Conservation (phyloP, 1,140 invertebrate species). For the Onthophagus taurus region DNA sequence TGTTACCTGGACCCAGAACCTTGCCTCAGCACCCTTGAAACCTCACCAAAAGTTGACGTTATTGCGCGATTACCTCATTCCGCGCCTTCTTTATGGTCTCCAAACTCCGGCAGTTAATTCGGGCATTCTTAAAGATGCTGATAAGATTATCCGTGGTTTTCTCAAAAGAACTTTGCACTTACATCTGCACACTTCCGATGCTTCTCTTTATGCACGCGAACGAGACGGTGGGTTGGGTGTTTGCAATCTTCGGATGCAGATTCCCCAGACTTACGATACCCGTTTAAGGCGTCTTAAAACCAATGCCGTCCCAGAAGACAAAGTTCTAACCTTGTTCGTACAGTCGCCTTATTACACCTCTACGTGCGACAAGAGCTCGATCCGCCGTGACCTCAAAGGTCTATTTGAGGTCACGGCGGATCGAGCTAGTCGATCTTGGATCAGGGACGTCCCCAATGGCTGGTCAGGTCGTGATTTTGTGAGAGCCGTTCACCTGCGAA, state of each 20-base stretch:
- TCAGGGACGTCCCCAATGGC: constrained; percentile 6
- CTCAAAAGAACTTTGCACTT: background rate
- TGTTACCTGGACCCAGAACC: background rate
- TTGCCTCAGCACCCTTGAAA: constrained; percentile 3
- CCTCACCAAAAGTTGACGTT: constrained; percentile 14
- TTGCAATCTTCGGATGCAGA: background rate
- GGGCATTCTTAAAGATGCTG: constrained; percentile 1
- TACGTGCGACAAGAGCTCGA: background rate
- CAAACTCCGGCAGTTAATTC: background rate
- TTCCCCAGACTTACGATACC: background rate
- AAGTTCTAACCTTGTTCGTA: background rate
- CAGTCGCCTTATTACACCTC: background rate
- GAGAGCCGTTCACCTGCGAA: constrained; percentile 14
- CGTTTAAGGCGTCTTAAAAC: background rate
- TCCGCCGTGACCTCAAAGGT: background rate
- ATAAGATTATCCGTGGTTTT: background rate
- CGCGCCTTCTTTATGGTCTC: background rate
- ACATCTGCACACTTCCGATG: background rate
- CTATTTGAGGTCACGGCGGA: constrained; percentile 7
- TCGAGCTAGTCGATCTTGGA: constrained; percentile 10
- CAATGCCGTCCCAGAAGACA: no score
- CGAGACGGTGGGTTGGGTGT: background rate
- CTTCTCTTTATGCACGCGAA: background rate
- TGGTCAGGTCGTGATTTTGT: constrained; percentile 15
- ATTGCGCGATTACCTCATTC: background rate